Base-by-base conservation (phyloP, 2,888 invertebrate species). In the Pseudococcus jackbeardsleyi region DNA sequence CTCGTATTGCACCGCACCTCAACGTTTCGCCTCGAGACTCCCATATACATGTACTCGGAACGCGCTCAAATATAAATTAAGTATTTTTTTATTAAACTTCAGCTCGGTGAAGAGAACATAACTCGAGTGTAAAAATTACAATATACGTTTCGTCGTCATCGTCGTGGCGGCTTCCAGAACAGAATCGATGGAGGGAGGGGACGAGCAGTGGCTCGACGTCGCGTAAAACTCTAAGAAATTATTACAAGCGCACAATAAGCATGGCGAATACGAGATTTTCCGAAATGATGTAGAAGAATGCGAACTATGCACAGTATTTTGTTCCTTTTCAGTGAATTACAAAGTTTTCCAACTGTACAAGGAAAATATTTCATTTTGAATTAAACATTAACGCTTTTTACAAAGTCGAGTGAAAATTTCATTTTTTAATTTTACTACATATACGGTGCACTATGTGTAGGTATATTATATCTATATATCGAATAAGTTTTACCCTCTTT, bases 91-190 rank as follows among this genome's bases (percentile, higher is more conserved):
- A 82, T 82, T 82, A 46, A 82, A 82, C 42, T 19, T 82, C 46
- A 33, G 19, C 46, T 82, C 79, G 11, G 19, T 82, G 79, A 82
- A 82, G 46, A 82, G 79, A 82, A 82, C 72, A 72, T 46, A 82
- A 82, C 46, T 82, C 46, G 79, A 82, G 33, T 82, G 79, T 82
- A 82, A 82, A 82, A 82, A 82, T 82, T 82, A 82, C 79, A 82
- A 82, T 82, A 82, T 82, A 46, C 46, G 15, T 46, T 82, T 82
- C 15, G 15, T 39, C 42, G 72, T 72, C 26, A 17, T 72, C 33
- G 33, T 33, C 72, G 33, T 72, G 9, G 42, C 3, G 64, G 22
- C 64, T 22, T 64, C 54, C 26, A 33, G 26, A 54, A 17, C 54
- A 54, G 12, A 12, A 1, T 54, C 17, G 15, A 5, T 4, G 59